Evolutionary conservation across 2,888 invertebrate genomes (phyloP).

Genomic region (Thereva unica): DNA sequence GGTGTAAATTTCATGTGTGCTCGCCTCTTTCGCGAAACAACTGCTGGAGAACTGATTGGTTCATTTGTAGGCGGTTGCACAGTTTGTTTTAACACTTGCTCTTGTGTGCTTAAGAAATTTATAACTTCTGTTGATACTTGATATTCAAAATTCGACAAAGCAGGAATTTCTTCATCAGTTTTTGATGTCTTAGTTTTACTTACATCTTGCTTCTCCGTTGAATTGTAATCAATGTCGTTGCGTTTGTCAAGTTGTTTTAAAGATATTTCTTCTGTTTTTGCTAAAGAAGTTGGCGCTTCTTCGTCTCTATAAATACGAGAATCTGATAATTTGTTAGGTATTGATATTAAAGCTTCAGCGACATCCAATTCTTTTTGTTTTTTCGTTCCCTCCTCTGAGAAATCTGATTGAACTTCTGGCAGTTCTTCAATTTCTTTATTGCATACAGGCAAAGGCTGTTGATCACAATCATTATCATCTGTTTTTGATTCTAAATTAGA

Average conservation of each 20-base stretch:
- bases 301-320: neutral
- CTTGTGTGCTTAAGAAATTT: no score
- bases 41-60: neutral
- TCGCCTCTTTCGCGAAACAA: slow-evolving; percentile 43
- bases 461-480: no score
- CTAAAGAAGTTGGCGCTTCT: neutral
- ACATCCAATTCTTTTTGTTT: slow-evolving; percentile 40
- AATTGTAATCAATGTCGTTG: no score
- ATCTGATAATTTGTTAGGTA: slow-evolving; percentile 39
- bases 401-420: neutral
- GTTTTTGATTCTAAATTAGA: no score
- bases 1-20: slow-evolving; percentile 47
- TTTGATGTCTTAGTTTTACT: no score
- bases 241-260: no score
- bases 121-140: no score
- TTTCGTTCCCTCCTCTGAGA: slow-evolving; percentile 3
- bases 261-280: no score
- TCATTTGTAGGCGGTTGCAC: neutral
- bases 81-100: neutral
- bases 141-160: no score
- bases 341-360: slow-evolving; percentile 44
- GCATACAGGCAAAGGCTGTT: no score
- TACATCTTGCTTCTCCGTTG: no score
- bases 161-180: no score
- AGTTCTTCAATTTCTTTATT: neutral